phyloP scores from a whole-genome alignment of 2,113 vertebrate genomes.

The Bos javanicus region DNA sequence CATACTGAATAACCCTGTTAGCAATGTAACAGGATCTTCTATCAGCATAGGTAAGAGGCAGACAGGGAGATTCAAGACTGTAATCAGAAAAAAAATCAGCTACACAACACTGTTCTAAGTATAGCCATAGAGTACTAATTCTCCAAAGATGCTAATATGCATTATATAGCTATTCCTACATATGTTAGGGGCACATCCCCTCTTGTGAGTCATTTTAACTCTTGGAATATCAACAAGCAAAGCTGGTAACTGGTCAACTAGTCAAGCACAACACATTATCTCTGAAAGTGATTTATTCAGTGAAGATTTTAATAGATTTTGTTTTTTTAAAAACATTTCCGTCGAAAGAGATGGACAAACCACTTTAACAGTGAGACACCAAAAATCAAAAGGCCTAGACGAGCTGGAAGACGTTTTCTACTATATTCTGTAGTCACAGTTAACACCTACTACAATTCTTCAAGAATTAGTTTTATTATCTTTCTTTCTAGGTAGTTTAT shows the following conservation, averaged over 20 bases:
- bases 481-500: background rate
- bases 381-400: conserved; percentile 16
- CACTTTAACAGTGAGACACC: background rate
- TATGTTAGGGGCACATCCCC: background rate
- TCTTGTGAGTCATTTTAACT: background rate
- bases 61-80: background rate
- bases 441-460: conserved; percentile 9
- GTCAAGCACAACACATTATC: background rate
- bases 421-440: background rate
- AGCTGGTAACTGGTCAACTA: background rate
- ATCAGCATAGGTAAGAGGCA: background rate
- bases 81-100: background rate
- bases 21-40: background rate
- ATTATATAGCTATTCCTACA: background rate
- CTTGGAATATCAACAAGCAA: background rate
- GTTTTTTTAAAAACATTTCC: background rate
- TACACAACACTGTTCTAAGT: background rate
- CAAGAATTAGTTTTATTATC: background rate
- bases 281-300: background rate
- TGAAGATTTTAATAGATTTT: background rate
- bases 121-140: background rate
- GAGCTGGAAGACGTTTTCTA: conserved; percentile 10
- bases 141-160: background rate
- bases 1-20: background rate
- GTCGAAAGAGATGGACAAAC: background rate